A percentile compares a stretch with the other conserved stretches of the same genome.
Conservation (phyloP, 1,140 invertebrate genomes). For the Thaumetopoea pityocampa region DNA sequence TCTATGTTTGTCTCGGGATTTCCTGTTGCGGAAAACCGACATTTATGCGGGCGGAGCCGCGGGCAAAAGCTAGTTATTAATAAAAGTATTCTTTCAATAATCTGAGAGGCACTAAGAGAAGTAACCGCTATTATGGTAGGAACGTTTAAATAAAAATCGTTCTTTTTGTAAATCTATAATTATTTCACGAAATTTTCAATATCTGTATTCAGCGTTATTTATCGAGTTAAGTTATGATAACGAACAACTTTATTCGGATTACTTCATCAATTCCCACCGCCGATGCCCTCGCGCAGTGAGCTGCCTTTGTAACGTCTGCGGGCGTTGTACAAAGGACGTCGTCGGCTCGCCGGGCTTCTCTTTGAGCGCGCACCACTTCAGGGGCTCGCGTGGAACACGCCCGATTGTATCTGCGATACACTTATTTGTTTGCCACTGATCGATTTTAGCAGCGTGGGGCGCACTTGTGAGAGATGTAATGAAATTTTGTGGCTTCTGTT, state of each 20-base stretch:
- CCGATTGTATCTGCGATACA: slow-evolving; percentile 50
- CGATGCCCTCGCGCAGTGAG: slow-evolving; percentile 9
- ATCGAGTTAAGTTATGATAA: too few relatives aligned
- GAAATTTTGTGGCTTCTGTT: slow-evolving; percentile 34
- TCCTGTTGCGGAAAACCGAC: too few relatives aligned
- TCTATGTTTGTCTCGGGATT: too few relatives aligned
- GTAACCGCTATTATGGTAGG: too few relatives aligned
- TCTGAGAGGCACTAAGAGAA: too few relatives aligned
- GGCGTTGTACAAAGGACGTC: slow-evolving; percentile 26
- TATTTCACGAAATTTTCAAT: too few relatives aligned
- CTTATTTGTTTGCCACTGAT: slow-evolving; percentile 59
- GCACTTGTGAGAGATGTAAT: slow-evolving; percentile 25
- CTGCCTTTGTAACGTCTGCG: slow-evolving; percentile 28
- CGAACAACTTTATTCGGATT: slow-evolving; percentile 18
- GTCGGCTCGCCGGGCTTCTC: slow-evolving; percentile 35
- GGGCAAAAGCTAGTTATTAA: too few relatives aligned
- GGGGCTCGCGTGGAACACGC: slow-evolving; percentile 53
- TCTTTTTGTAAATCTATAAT: too few relatives aligned
- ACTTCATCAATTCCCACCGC: slow-evolving; percentile 21
- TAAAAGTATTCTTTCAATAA: too few relatives aligned
- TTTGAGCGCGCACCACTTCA: slow-evolving; percentile 52
- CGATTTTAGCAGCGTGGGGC: slow-evolving; percentile 38
- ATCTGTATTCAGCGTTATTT: too few relatives aligned
- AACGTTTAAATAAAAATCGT: too few relatives aligned
- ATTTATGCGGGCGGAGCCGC: too few relatives aligned